Percentiles rank a stretch among this genome's conserved stretches.
Evolutionary conservation across 1,140 invertebrate species (phyloP).

Genomic region (Mercenaria mercenaria): DNA sequence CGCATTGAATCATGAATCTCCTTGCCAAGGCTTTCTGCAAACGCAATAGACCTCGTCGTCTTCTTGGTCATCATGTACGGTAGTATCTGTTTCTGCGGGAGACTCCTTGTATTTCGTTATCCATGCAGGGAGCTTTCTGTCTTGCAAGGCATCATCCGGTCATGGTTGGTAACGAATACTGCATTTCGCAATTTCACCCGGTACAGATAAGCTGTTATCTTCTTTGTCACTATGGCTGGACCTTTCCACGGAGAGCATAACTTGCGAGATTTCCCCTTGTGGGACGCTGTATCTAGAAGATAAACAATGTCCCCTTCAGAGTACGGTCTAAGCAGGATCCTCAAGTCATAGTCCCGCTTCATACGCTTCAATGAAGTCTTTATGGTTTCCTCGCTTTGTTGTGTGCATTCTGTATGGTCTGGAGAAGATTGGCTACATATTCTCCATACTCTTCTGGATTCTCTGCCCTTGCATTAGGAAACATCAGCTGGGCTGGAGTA

Average conservation of each 20-base stretch:
- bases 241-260: slow-evolving; percentile 13
- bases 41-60: background rate
- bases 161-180: slow-evolving; percentile 2
- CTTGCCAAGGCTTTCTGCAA: background rate
- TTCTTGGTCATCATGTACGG: background rate
- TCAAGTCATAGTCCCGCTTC: slow-evolving; percentile 17
- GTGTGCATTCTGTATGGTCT: background rate
- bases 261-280: background rate
- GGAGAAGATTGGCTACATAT: background rate
- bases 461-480: background rate
- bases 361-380: slow-evolving; percentile 19
- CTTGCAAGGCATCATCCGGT: background rate
- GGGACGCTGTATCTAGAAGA: slow-evolving; percentile 14
- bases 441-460: background rate
- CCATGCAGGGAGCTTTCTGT: slow-evolving; percentile 20
- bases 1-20: slow-evolving; percentile 27
- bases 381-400: slow-evolving; percentile 4
- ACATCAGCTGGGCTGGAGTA: slow-evolving; percentile 13
- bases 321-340: background rate
- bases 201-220: background rate
- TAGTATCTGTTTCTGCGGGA: background rate
- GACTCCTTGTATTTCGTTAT: background rate
- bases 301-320: background rate
- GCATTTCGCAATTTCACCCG: slow-evolving; percentile 13
- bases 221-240: background rate